Evolutionary conservation across 2,888 invertebrate species (phyloP), one percentile per base, ranked within the genome.

Genomic region (Cheilosia urbana): DNA sequence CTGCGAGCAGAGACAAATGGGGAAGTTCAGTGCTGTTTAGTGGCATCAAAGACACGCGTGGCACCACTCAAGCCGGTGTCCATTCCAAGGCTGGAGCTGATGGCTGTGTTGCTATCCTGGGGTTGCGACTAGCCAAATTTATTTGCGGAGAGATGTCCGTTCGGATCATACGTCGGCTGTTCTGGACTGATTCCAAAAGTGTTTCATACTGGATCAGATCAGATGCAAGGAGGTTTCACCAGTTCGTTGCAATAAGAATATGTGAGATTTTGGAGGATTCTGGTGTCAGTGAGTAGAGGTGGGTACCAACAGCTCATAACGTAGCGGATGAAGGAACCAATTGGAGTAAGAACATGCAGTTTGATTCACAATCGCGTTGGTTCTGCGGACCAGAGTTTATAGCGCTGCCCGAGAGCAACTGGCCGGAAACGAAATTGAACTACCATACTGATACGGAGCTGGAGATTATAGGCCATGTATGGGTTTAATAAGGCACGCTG

Each of bases 161-260:
- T 5, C 24, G 34, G 15, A 30, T 85, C 24, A 51, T 47, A 0
- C 49, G 63, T 9, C 49, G 65, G 2, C 11, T 73, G 4, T 87
- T 81, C 17, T 87, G 83, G 83, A 72, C 62, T 13, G 83, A 81
- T 34, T 79, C 79, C 4, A 84, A 71, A 45, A 53, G n/a, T 19
- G 80, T 76, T 17, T 45, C 78, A 15, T 82, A 51, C n/a, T 69
- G 68, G 73, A 53, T 66, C 21, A 24, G 40, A 66, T 66, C 53
- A 24, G 53, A 49, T 49, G 40, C 66, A 11, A 37, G 79, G n/a
- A 79, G 77, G 51, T 84, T 68, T 24, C 42, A 63, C 27, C 73
- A 80, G 27, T 80, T 82, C 21, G 79, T 80, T 2, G 76, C 76
- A n/a, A 37, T 80, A 21, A 65, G 69, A 3, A 73, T 81, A 17